Evolutionary conservation across 2,888 invertebrate species (phyloP), one percentile per base, ranked within the genome.

Genomic region (Philereme transversata): DNA sequence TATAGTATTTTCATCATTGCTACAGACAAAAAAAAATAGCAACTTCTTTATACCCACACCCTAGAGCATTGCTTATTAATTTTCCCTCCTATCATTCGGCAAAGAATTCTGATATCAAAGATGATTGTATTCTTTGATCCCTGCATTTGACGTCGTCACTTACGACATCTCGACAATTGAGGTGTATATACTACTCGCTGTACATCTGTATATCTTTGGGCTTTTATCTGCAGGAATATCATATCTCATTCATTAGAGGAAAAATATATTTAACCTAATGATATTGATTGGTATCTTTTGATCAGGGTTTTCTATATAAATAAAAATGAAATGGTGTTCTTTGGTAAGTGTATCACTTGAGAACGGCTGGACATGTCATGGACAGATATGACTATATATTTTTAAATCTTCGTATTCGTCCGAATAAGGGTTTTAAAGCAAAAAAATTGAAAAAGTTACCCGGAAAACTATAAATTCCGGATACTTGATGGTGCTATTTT

Each of bases 41-140:
- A n/a, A 4, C 33, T 11, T 4, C 33, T 5, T 46, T 46, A 36
- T 65, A 64, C 45, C 58, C 35, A 57, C 43, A 43, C 57, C 55
- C 46, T 47, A 49, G n/a, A n/a, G 45, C 36, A 53, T 51, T 65
- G 64, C 68, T 70, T 71, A 76, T 78, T 74, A 70, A 73, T 75
- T 76, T 77, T 74, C 72, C 65, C 68, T 62, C 61, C 67, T 50
- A 58, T 52, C 58, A 67, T 63, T 71, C 67, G 68, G 65, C 69
- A 64, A 67, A 63, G 66, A 69, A 72, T 69, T 73, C 68, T 55
- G 60, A 66, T 71, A 71, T 74, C 74, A 72, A 73, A 76, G 71
- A 59, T 64, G 58, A 64, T 67, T 68, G 70, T 70, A 60, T 63
- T 69, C 68, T 78, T 79, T 79, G 78, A 79, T 76, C 73, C 70